These are phyloP conservation scores for Mormyrus hasselquistii DNA, from an alignment of 2,797 vertebrate genomes.

Conservation along the genomic window DNA sequence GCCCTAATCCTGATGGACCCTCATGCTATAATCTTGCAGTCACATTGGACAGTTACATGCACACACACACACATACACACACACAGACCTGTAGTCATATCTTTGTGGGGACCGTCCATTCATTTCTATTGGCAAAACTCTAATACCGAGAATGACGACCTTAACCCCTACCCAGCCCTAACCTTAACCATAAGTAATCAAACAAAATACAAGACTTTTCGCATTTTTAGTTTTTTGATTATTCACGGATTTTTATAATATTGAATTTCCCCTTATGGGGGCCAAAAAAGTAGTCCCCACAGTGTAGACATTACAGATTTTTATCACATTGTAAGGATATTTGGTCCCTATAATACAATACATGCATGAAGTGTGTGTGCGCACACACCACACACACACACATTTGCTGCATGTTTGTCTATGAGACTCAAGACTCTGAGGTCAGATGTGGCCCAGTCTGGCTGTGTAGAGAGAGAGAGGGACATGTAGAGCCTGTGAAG, in stretches of 20 bases:
- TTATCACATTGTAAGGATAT: background rate
- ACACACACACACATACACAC: background rate
- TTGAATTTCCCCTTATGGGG: background rate
- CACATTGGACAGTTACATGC: background rate
- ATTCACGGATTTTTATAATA: background rate
- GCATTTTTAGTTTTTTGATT: background rate
- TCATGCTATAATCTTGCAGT: slow-evolving; percentile 30
- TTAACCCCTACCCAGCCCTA: background rate
- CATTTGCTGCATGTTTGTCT: background rate
- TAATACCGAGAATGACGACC: background rate
- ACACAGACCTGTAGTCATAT: background rate
- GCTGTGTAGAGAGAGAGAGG: background rate
- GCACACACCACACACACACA: background rate
- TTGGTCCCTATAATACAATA: background rate
- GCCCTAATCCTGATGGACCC: slow-evolving; percentile 35
- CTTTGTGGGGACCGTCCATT: background rate
- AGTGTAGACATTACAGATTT: background rate
- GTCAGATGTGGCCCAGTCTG: background rate
- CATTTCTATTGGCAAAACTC: background rate
- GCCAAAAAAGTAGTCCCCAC: background rate
- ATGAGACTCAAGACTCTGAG: background rate
- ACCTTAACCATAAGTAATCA: background rate
- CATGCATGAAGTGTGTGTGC: background rate
- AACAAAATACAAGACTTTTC: background rate
- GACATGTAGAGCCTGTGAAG: background rate